Percentiles rank a stretch among this genome's conserved stretches.
Evolutionary conservation across 1,140 invertebrate genomes (phyloP).

Genomic region (Magallana angulata): DNA sequence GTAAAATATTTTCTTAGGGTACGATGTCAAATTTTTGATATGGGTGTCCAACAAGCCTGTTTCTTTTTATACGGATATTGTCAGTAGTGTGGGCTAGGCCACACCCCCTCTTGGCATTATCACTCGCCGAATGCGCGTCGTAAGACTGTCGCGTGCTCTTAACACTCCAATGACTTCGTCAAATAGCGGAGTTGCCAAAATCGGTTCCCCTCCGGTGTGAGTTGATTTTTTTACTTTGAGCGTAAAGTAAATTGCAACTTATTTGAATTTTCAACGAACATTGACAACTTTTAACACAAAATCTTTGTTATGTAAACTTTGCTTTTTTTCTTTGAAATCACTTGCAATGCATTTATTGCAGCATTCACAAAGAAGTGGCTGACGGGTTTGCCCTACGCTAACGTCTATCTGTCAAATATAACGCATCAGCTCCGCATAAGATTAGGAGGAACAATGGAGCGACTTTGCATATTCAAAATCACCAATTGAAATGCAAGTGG

Average conservation of each 20-base stretch:
- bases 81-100: slow-evolving; percentile 49
- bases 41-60: slow-evolving; percentile 34
- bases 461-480: slow-evolving; percentile 26
- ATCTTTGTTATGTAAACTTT: slow-evolving; percentile 57
- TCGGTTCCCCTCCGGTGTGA: slow-evolving; percentile 13
- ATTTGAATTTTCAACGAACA: slow-evolving; percentile 54
- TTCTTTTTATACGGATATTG: slow-evolving; percentile 50
- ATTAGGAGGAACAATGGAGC: slow-evolving; percentile 17
- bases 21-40: slow-evolving; percentile 54
- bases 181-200: slow-evolving; percentile 44
- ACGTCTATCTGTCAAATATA: slow-evolving; percentile 4
- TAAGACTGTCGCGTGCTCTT: slow-evolving; percentile 56
- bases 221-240: slow-evolving; percentile 25
- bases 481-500: slow-evolving; percentile 24
- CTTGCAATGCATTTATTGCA: slow-evolving; percentile 27
- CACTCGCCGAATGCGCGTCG: slow-evolving; percentile 47
- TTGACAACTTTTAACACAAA: slow-evolving; percentile 46
- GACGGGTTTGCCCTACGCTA: not conserved
- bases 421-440: slow-evolving; percentile 12
- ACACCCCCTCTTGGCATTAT: slow-evolving; percentile 57
- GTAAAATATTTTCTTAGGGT: slow-evolving; percentile 48
- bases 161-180: slow-evolving; percentile 50
- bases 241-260: slow-evolving; percentile 46
- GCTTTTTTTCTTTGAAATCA: slow-evolving; percentile 10
- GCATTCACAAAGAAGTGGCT: not conserved